Evolutionary conservation across 2,113 vertebrate genomes (phyloP), one percentile per base, ranked within the genome.

Genomic region (Brienomyrus longianalis): DNA sequence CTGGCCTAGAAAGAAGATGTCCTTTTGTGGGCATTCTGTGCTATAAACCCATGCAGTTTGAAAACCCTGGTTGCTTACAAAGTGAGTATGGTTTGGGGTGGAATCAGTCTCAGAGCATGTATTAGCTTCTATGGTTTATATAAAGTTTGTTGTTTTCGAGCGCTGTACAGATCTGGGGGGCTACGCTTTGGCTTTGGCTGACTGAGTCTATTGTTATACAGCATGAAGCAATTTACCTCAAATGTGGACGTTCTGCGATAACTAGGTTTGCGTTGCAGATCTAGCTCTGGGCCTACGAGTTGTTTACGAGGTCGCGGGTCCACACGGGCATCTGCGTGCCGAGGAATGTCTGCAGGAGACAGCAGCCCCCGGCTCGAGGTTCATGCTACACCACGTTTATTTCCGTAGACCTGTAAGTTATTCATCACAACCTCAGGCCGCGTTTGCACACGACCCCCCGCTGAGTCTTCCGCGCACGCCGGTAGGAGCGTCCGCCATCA

Each of bases 91-190:
- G 50, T 45, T 50, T n/a, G 86, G 31, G 35, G 35, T 62, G 31
- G 17, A 27, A 43, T 31, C 56, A 39, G 27, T 62, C 7, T 51
- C 50, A 6, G 31, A 31, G 50, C 17, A 31, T 54, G 35, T 35
- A 23, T 83, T 59, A n/a, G 52, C 70, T 31, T 50, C 35, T 80
- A 80, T 3, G 31, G 47, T 83, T 51, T 9, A 31, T 56, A 45
- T 89, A 54, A 43, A 43, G 8, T 86, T 66, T 47, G 88, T 74
- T 94, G 92, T 95, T 94, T 94, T 92, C 93, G 90, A 89, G 90
- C 92, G 91, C 31, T 93, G 93, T 1, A 9, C 17, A 92, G 93
- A 93, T 90, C 62, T 27, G 70, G 91, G 92, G 91, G 91, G 91
- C 91, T 92, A 91, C 91, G 92, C 88, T 89, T 92, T 92, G 89